phyloP scores from a whole-genome alignment of 2,113 vertebrate species.

The Peromyscus maniculatus region DNA sequence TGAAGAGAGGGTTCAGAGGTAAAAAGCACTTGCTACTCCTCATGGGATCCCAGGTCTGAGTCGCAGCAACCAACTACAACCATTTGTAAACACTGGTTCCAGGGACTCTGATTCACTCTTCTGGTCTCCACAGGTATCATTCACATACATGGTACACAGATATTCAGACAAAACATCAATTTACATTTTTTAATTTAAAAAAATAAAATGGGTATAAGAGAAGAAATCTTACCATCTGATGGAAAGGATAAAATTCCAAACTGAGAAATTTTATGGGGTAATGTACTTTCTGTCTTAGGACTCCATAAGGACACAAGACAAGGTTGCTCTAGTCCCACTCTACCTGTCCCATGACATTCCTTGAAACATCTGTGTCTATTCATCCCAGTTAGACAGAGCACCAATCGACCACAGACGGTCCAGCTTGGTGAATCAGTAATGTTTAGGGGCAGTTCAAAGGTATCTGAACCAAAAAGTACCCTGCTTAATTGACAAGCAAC shows the following conservation, averaged over 20 bases:
- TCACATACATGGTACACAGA: neutral
- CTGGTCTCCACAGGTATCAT: neutral
- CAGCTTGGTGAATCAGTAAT: neutral
- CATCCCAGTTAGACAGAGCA: neutral
- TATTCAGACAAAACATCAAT: neutral
- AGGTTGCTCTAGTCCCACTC: neutral
- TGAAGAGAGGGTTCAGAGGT: neutral
- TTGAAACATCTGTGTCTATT: neutral
- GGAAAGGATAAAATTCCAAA: neutral
- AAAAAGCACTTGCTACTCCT: neutral
- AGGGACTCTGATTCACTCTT: neutral
- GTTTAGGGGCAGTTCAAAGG: no score
- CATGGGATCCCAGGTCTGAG: neutral
- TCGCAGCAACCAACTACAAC: neutral
- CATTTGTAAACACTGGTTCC: neutral
- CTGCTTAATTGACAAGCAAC: neutral
- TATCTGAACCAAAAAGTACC: no score
- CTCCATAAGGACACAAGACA: neutral
- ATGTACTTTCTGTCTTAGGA: neutral
- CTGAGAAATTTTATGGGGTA: neutral
- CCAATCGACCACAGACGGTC: neutral
- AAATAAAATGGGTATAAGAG: neutral
- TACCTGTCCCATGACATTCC: neutral
- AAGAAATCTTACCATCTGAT: neutral
- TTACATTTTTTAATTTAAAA: neutral